Evolutionary conservation across 2,113 vertebrate genomes (phyloP).

Genomic region (Paradoxurus hermaphroditus): DNA sequence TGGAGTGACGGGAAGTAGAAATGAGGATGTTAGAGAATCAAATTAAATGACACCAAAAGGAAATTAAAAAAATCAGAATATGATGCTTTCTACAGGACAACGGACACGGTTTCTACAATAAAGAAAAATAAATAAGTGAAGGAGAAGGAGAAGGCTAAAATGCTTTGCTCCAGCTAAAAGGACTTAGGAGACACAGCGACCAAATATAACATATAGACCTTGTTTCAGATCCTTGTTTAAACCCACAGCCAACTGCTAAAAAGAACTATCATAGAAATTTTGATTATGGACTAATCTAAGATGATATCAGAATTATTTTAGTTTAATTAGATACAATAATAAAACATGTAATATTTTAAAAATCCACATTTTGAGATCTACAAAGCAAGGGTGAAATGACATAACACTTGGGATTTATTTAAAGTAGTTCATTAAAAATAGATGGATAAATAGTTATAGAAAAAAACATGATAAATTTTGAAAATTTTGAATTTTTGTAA

Average conservation of each 20-base stretch:
- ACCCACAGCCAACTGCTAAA: neutral
- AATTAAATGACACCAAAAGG: neutral
- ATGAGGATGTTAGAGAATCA: neutral
- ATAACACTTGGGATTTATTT: neutral
- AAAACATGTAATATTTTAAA: neutral
- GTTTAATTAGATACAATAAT: neutral
- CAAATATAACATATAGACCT: neutral
- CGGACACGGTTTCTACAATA: neutral
- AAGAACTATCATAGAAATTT: neutral
- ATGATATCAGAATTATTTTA: neutral
- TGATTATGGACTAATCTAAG: neutral
- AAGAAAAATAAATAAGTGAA: neutral
- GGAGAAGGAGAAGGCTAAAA: rapidly evolving
- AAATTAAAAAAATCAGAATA: neutral
- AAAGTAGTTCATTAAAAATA: neutral
- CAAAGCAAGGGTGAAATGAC: neutral
- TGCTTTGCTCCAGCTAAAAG: neutral
- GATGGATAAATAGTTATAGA: neutral
- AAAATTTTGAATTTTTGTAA: neutral
- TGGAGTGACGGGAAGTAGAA: neutral
- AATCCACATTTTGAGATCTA: neutral
- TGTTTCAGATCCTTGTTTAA: neutral
- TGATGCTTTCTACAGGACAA: neutral
- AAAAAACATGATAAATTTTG: neutral
- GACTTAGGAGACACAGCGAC: neutral